Conservation (phyloP, 92 coral and sea anemone species). For the Porites lobata region DNA sequence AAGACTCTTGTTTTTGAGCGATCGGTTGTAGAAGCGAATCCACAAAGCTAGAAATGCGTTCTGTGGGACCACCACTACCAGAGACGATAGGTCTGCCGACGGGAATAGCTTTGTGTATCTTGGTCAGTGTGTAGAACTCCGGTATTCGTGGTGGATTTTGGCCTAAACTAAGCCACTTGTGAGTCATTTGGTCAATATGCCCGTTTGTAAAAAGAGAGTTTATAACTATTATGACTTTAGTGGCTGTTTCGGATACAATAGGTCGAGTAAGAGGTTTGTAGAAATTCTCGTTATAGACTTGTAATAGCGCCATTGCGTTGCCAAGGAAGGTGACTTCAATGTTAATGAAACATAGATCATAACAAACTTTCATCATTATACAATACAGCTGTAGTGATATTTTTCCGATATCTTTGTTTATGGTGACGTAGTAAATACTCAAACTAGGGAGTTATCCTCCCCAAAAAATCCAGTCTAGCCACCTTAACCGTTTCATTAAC, state of each 20-base stretch:
- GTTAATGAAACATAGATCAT: too few relatives aligned
- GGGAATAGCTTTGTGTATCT: slow-evolving; percentile 60
- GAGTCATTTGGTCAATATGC: slow-evolving; percentile 39
- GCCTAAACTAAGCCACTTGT: slow-evolving; percentile 26
- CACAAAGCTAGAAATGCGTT: slow-evolving; percentile 51
- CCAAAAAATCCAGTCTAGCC: too few relatives aligned
- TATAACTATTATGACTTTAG: background rate
- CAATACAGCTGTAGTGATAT: too few relatives aligned
- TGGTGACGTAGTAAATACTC: too few relatives aligned
- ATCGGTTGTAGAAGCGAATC: slow-evolving; percentile 65
- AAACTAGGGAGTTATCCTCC: too few relatives aligned
- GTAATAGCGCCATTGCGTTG: background rate
- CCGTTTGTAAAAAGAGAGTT: slow-evolving; percentile 28
- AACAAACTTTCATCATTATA: too few relatives aligned
- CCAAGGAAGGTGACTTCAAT: too few relatives aligned
- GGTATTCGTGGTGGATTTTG: slow-evolving; percentile 44
- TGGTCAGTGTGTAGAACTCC: slow-evolving; percentile 69
- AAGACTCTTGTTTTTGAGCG: slow-evolving; percentile 60
- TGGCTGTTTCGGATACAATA: too few relatives aligned
- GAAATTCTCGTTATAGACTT: slow-evolving; percentile 26
- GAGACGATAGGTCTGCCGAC: slow-evolving; percentile 45
- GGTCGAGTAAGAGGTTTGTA: slow-evolving; percentile 48
- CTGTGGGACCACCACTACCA: slow-evolving; percentile 38
- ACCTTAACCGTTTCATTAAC: too few relatives aligned
- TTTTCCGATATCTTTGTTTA: too few relatives aligned